Evolutionary conservation across 1,140 invertebrate species (phyloP).

Genomic region (Heliothis subflexa): DNA sequence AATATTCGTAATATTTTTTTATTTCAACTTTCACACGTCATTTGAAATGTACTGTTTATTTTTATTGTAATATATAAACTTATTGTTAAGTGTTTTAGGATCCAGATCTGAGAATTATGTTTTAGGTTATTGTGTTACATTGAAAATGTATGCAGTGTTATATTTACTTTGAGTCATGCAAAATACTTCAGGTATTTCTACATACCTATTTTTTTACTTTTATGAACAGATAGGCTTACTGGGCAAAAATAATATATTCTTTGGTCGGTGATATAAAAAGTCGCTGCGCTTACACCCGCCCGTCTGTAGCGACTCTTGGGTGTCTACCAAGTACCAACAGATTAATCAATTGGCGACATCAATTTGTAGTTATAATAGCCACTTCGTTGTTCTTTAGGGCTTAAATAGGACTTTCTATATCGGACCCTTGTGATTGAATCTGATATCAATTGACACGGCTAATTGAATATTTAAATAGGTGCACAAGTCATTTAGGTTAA

Average conservation of each 20-base stretch:
- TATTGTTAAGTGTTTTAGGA: conserved; percentile 38
- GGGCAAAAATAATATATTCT: conserved; percentile 1
- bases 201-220: too few relatives aligned
- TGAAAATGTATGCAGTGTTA: conserved; percentile 26
- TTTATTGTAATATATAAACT: conserved; percentile 41
- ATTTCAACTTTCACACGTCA: conserved; percentile 42
- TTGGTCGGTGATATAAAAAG: not conserved
- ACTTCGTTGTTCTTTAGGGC: conserved; percentile 30
- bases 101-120: conserved; percentile 19
- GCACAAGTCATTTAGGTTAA: not conserved
- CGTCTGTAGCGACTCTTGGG: conserved; percentile 27
- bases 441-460: not conserved
- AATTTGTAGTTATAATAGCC: conserved; percentile 47
- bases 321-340: conserved; percentile 42
- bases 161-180: conserved; percentile 25
- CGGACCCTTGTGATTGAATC: not conserved
- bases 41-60: conserved; percentile 38
- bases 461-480: conserved; percentile 4
- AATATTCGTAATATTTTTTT: conserved; percentile 41
- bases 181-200: conserved; percentile 30
- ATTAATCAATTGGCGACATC: conserved; percentile 47
- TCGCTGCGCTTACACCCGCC: not conserved
- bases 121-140: conserved; percentile 31
- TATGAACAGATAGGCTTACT: not conserved
- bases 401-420: conserved; percentile 32